Evolutionary conservation across 2,888 invertebrate species (phyloP).

Genomic region (Ligdia adustata): DNA sequence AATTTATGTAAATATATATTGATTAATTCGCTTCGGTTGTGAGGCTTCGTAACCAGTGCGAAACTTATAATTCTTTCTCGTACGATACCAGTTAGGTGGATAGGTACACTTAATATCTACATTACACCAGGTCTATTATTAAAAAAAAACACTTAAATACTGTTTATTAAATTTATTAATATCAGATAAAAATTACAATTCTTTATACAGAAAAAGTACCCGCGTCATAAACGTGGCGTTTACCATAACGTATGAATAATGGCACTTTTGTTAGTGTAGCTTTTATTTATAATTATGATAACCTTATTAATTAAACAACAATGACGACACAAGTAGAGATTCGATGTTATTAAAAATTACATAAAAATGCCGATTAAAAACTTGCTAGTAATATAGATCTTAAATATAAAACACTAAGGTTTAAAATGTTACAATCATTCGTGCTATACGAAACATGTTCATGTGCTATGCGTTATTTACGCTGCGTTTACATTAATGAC

Average conservation of each 20-base stretch:
- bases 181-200: slow-evolving; percentile 38
- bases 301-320: slow-evolving; percentile 18
- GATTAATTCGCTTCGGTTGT: no score
- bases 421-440: slow-evolving; percentile 13
- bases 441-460: slow-evolving; percentile 16
- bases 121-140: background rate
- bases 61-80: no score
- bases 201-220: slow-evolving; percentile 33
- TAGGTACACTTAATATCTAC: no score
- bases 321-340: slow-evolving; percentile 28
- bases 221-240: slow-evolving; percentile 14
- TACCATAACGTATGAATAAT: slow-evolving; percentile 62
- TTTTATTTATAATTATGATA: slow-evolving; percentile 30
- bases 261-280: slow-evolving; percentile 65
- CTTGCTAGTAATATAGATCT: slow-evolving; percentile 27
- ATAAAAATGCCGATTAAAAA: slow-evolving; percentile 30
- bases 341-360: slow-evolving; percentile 26
- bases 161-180: slow-evolving; percentile 36
- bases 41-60: no score
- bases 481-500: slow-evolving; percentile 33
- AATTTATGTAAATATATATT: no score
- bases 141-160: slow-evolving; percentile 19
- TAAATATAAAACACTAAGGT: slow-evolving; percentile 7
- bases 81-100: no score
- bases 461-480: slow-evolving; percentile 31